Base-by-base conservation (phyloP, 2,113 vertebrate species). In the Tapirus terrestris region DNA sequence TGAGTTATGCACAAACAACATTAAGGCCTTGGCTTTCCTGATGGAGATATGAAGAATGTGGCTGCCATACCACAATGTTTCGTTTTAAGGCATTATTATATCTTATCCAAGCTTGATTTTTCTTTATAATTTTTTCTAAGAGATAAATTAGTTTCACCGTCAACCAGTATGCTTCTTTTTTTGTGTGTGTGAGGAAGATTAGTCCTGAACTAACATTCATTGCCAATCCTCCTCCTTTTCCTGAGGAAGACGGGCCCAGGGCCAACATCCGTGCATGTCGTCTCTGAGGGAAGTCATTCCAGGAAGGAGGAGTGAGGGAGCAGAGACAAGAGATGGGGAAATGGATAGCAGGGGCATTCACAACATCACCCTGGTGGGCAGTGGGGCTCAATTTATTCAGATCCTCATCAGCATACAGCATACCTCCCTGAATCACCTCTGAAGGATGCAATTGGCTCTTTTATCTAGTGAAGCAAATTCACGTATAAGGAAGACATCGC, bases 341-440 rank as follows among this genome's bases (percentile, higher is more conserved):
- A 20, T 33, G 48, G n/a, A 60, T 0, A 43, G n/a, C 2, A 56
- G 11, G 9, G 10, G 11, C 18, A 16, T n/a, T 75, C n/a, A 6
- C 17, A 36, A 2, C 5, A 20, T 60, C 85, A 67, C 6, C 33
- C 1, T 2, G 6, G 18, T 9, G 58, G 23, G 10, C 17, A 31
- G 13, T 31, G 8, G 39, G 18, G 18, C 63, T 51, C 33, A 17
- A 5, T 10, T 20, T 51, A 23, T 20, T 67, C 18, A 61, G 2
- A 29, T 48, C 13, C 23, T 36, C 1, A 18, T 27, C 2, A 14
- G 7, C 53, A 6, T 13, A 13, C 1, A 63, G 23, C 31, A 29
- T 56, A 8, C 13, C 9, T 43, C n/a, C 31, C 16, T 3, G 13
- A 82, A 77, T 20, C 33, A 9, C 29, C 53, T 11, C 45, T 60